phyloP scores from a whole-genome alignment of 2,797 vertebrate species.

The Mormyrus proboscirostris region DNA sequence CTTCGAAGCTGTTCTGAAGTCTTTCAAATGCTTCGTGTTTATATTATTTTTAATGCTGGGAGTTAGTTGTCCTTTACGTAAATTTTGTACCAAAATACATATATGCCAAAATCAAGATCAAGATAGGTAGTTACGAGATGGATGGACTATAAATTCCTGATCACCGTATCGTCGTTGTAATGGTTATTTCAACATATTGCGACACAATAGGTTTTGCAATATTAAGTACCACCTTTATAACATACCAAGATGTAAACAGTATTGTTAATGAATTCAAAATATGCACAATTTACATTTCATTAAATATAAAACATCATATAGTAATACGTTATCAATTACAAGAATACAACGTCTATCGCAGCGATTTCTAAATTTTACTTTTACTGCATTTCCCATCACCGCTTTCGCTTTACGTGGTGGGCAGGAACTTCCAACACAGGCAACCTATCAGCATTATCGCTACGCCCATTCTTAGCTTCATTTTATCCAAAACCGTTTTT shows the following conservation, averaged over 20 bases:
- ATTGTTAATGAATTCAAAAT: not conserved
- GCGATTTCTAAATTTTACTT: not conserved
- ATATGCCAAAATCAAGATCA: not conserved
- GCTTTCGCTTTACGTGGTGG: not conserved
- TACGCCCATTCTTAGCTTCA: not conserved
- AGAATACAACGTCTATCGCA: not conserved
- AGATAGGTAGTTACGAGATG: not conserved
- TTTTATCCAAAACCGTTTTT: slow-evolving; percentile 15
- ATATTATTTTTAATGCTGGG: not conserved
- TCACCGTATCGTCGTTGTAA: not conserved
- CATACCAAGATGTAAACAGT: not conserved
- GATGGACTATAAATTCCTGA: not conserved
- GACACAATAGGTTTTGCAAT: not conserved
- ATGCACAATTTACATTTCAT: not conserved
- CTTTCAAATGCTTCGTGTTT: not conserved
- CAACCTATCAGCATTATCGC: not conserved
- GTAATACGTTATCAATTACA: not conserved
- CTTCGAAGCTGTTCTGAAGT: not conserved
- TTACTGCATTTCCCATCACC: slow-evolving; percentile 16
- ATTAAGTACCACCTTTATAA: not conserved
- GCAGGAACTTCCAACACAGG: not conserved
- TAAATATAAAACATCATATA: not conserved
- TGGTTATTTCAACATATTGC: not conserved
- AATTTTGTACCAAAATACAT: not conserved
- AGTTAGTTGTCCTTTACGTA: not conserved